Conservation (phyloP, 2,113 vertebrate genomes). For the Scortum barcoo region DNA sequence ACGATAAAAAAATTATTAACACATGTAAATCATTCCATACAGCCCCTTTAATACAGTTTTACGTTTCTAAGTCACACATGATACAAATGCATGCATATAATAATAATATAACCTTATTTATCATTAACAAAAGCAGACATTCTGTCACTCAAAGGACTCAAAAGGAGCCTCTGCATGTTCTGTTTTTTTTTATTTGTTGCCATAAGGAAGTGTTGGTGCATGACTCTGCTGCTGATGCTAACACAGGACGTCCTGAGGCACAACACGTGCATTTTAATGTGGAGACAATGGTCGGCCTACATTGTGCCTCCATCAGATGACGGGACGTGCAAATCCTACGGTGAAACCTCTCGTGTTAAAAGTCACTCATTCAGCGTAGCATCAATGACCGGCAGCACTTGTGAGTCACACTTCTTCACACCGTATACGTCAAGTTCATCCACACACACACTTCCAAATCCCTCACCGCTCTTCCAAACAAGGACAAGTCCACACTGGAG, state of each 20-base stretch:
- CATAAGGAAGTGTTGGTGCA: not conserved
- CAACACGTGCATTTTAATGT: not conserved
- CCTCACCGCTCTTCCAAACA: conserved; percentile 74
- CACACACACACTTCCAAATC: conserved; percentile 39
- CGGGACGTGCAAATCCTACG: not conserved
- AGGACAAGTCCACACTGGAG: conserved; percentile 69
- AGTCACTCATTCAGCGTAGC: not conserved
- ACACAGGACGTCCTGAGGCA: not conserved
- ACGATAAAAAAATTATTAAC: too few species aligned
- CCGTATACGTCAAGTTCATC: not conserved
- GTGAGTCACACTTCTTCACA: not conserved
- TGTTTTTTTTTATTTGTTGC: not conserved
- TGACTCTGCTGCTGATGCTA: not conserved
- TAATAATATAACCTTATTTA: too few species aligned
- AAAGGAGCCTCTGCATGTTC: not conserved
- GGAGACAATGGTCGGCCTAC: not conserved
- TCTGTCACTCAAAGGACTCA: not conserved
- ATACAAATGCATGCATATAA: not conserved
- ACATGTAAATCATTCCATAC: too few species aligned
- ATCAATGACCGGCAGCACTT: not conserved
- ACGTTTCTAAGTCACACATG: too few species aligned
- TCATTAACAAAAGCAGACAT: not conserved
- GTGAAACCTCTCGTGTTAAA: not conserved
- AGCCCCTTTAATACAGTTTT: too few species aligned
- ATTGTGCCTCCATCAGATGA: not conserved